Conservation (phyloP, 2,888 invertebrate genomes). For the Drosophila ochracea region DNA sequence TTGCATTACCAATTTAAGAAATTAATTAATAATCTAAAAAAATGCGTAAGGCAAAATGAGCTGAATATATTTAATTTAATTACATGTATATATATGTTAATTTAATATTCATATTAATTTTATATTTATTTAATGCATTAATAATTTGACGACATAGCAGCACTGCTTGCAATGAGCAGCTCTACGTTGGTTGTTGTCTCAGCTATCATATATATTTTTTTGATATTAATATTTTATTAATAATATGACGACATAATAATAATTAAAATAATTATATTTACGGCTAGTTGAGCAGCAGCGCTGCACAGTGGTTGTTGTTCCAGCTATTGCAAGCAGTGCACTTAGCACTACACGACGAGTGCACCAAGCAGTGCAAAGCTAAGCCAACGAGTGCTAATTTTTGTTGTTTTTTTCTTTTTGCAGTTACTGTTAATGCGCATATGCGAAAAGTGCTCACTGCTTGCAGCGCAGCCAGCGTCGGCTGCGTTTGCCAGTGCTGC, state of each 20-base stretch:
- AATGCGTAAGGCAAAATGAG: neutral
- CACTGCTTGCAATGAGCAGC: neutral
- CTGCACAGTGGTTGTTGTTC: neutral
- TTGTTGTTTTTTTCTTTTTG: neutral
- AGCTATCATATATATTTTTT: neutral
- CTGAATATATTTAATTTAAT: neutral
- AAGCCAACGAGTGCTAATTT: conserved; percentile 7
- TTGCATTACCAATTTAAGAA: too few relatives aligned
- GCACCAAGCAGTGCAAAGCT: conserved; percentile 26
- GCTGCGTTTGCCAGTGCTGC: conserved; percentile 23
- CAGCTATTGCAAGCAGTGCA: neutral
- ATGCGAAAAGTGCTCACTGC: conserved; percentile 11
- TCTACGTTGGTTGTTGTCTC: neutral
- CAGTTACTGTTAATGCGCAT: conserved; percentile 29
- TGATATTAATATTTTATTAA: neutral
- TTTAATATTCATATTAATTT: neutral
- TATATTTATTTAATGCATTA: neutral
- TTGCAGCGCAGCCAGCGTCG: conserved; percentile 23
- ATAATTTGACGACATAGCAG: neutral
- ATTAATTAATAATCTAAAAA: too few relatives aligned
- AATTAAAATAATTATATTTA: neutral
- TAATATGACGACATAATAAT: neutral
- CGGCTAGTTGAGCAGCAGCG: neutral
- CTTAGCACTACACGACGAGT: neutral
- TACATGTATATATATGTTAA: neutral